A percentile compares a stretch with the other conserved stretches of the same genome.
Conservation (phyloP, 1,140 invertebrate species). For the Idris sp. region DNA sequence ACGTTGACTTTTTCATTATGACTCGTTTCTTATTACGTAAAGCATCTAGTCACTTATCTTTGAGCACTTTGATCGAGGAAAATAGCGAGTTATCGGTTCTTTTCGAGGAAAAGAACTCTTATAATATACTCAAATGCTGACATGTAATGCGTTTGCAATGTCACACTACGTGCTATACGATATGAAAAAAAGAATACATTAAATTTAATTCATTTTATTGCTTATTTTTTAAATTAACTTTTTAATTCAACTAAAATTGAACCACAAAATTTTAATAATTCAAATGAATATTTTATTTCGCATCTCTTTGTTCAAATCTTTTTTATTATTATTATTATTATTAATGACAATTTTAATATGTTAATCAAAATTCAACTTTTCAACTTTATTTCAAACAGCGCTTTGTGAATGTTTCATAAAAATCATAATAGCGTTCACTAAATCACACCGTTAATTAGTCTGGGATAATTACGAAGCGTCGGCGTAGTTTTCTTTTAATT, state of each 20-base stretch:
- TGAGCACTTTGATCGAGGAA: conserved; percentile 64
- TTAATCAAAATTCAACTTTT: no score
- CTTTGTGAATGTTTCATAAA: conserved; percentile 9
- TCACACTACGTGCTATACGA: no score
- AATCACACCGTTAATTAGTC: conserved; percentile 22
- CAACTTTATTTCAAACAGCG: conserved; percentile 15
- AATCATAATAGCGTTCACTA: conserved; percentile 12
- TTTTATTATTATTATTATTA: no score
- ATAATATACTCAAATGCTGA: conserved; percentile 21
- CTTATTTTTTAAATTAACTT: no score
- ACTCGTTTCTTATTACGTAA: conserved; percentile 39
- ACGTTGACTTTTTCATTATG: conserved; percentile 42
- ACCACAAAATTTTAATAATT: no score
- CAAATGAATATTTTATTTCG: no score
- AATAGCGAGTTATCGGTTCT: conserved; percentile 59
- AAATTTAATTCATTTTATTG: no score
- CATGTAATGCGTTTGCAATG: no score
- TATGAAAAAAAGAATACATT: no score
- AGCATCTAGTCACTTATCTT: conserved; percentile 64
- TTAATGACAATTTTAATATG: no score
- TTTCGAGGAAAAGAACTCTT: conserved; percentile 37
- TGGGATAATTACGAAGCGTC: conserved; percentile 10
- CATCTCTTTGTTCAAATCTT: no score
- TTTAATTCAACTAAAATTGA: no score
- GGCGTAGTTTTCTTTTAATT: conserved; percentile 28